These are phyloP conservation scores for Hepsetus odoe DNA, from an alignment of 2,113 vertebrate species.

Conservation along the genomic window DNA sequence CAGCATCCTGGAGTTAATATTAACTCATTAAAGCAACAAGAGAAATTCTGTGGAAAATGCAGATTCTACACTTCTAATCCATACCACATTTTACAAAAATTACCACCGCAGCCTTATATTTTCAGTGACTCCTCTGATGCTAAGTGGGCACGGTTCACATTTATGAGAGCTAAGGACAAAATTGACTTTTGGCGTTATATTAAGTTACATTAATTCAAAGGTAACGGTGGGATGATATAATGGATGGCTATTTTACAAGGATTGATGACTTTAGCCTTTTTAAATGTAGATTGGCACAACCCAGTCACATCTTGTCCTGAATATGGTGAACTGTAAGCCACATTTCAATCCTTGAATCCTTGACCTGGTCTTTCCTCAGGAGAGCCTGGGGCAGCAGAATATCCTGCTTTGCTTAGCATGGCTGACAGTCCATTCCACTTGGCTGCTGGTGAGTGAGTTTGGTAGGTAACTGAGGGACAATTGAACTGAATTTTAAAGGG, in stretches of 20 bases:
- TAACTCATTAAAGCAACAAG: no score
- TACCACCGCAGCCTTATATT: no score
- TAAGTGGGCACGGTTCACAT: no score
- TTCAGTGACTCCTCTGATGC: no score
- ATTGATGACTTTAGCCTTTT: not conserved
- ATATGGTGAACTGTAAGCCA: constrained; percentile 15
- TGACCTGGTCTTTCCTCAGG: constrained; percentile 28
- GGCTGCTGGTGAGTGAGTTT: constrained; percentile 47
- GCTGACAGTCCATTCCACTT: not conserved
- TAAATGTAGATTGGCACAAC: not conserved
- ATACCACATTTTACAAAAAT: no score
- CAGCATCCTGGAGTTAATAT: no score
- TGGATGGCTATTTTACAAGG: not conserved
- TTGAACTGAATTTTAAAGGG: constrained; percentile 14
- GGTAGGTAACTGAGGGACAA: constrained; percentile 24
- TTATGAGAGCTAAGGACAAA: no score
- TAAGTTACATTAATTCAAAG: no score
- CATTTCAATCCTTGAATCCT: constrained; percentile 2
- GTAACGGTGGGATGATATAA: no score
- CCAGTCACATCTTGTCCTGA: not conserved
- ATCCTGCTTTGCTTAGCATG: not conserved
- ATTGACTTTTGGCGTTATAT: no score
- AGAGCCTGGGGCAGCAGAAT: constrained; percentile 8
- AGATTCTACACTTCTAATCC: no score
- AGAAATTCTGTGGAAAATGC: no score